Conservation (phyloP, 2,888 invertebrate species). For the Leucoptera coffeella region DNA sequence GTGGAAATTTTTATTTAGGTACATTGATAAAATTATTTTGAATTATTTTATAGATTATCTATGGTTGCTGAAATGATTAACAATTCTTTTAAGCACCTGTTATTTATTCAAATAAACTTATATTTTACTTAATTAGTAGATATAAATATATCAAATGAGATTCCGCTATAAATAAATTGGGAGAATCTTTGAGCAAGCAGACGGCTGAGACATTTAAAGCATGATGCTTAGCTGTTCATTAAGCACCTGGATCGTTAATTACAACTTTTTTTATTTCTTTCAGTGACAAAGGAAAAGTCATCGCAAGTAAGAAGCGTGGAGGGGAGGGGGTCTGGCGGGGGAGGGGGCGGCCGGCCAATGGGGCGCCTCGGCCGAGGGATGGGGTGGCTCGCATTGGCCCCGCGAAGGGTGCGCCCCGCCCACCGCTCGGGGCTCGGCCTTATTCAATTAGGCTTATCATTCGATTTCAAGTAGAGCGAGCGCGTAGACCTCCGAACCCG, state of each 20-base stretch:
- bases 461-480: slow-evolving; percentile 51
- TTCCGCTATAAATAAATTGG: no score
- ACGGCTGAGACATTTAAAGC: no score
- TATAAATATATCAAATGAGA: no score
- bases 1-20: no score
- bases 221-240: slow-evolving; percentile 37
- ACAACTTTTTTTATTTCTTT: slow-evolving; percentile 53
- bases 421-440: slow-evolving; percentile 53
- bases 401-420: slow-evolving; percentile 37
- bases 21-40: no score
- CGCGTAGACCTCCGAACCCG: slow-evolving; percentile 39
- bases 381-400: slow-evolving; percentile 16
- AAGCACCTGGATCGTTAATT: slow-evolving; percentile 51
- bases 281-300: slow-evolving; percentile 54
- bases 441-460: slow-evolving; percentile 80
- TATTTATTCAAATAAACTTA: no score
- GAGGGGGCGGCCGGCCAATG: slow-evolving; percentile 23
- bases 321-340: slow-evolving; percentile 12
- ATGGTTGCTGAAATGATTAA: no score
- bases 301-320: slow-evolving; percentile 50
- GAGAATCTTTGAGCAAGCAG: no score
- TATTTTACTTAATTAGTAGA: no score
- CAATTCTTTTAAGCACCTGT: no score
- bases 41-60: no score
- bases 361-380: slow-evolving; percentile 16